These are phyloP conservation scores for Ceratosolen solmsi DNA, from an alignment of 1,140 invertebrate species.

Conservation along the genomic window DNA sequence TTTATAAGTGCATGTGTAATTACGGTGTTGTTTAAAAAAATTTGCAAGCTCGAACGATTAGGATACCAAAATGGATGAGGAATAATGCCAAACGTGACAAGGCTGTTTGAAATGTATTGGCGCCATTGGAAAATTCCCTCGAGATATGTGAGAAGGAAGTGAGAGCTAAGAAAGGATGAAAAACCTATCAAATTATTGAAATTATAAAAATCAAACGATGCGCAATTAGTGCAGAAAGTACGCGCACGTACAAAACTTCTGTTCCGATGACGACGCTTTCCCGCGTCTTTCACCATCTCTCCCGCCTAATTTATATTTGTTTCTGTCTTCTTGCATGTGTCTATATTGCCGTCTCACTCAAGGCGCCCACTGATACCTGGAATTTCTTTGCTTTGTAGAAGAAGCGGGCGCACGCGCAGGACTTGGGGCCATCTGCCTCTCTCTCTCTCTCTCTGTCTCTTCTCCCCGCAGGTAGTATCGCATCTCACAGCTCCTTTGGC, in stretches of 20 bases:
- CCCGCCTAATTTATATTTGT: neutral
- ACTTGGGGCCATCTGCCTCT: conserved; percentile 26
- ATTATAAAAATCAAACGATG: neutral
- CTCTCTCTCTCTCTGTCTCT: conserved; percentile 8
- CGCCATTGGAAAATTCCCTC: neutral
- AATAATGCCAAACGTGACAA: too few species aligned
- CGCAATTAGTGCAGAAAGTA: neutral
- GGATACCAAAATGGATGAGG: neutral
- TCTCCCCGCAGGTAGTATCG: neutral
- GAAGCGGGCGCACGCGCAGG: neutral
- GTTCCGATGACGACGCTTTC: neutral
- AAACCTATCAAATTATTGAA: neutral
- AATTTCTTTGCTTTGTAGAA: conserved; percentile 48
- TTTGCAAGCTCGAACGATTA: neutral
- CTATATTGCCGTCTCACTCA: neutral
- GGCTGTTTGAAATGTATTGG: neutral
- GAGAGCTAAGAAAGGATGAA: neutral
- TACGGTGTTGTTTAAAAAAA: neutral
- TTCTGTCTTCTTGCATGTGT: neutral
- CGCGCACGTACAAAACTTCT: neutral
- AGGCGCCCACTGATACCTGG: conserved; percentile 36
- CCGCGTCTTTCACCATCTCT: neutral
- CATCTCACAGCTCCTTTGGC: neutral
- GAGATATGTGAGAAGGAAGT: neutral
- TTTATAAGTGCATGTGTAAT: too few species aligned